Evolutionary conservation across 2,113 vertebrate genomes (phyloP), one percentile per base, ranked within the genome.

Genomic region (Hystrix cristata): DNA sequence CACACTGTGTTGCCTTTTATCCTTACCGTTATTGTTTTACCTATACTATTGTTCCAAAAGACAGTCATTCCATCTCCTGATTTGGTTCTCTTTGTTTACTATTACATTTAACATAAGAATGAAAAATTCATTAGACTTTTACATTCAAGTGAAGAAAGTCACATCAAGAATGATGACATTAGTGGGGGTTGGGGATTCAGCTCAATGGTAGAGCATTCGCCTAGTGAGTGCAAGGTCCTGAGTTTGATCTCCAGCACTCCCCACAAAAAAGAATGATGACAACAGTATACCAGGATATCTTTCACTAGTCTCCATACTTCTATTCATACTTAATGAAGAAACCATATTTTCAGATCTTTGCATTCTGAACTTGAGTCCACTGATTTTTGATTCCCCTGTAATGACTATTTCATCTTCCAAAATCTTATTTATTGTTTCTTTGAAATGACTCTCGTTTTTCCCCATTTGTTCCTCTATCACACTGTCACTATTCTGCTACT

Each of bases 371-470:
- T 84, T 93, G n/a, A 76, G n/a, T 87, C 4, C 25, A 82, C 88
- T 96, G 62, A 85, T 34, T 51, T 86, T 64, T 16, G 72, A 87
- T 94, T 95, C 55, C 13, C 94, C 80, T 87, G 3, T 72, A 59
- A 59, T 78, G 10, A 48, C 90, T 53, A 72, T 27, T 90, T 94
- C 62, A 1, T 55, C 29, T 80, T 95, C 38, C 13, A 88, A 95
- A 93, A 57, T 55, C 25, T 60, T 96, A 82, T 53, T 79, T 71
- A 31, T 59, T 65, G 23, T 90, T 80, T 82, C n/a, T 93, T 84
- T 91, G 71, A 86, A 78, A 90, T 64, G 23, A 27, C 67, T 88
- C 18, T 84, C 19, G 9, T 60, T 74, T 95, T 89, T 67, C 57
- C 65, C 38, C 12, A 38, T 90, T 95, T 84, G 51, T 80, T 93